Percentiles rank a stretch among this genome's conserved stretches.
phyloP scores from a whole-genome alignment of 2,888 invertebrate genomes.

The Harpalus rubripes region DNA sequence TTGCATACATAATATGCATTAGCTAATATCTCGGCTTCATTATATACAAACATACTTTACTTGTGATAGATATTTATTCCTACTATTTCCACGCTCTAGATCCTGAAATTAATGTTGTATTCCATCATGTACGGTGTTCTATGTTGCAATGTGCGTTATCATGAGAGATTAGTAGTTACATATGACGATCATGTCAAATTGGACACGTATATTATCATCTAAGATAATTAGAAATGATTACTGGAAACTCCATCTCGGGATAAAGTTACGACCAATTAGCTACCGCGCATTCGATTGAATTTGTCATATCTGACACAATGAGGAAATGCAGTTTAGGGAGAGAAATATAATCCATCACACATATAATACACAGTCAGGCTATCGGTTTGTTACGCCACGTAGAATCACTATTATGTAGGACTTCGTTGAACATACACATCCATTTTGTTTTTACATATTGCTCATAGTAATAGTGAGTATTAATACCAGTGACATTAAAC shows the following conservation, averaged over 20 bases:
- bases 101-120: background rate
- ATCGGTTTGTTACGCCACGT: background rate
- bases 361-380: background rate
- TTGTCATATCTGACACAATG: slow-evolving; percentile 32
- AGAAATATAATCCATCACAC: slow-evolving; percentile 9
- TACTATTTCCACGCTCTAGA: no score
- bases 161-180: slow-evolving; percentile 33
- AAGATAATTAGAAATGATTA: slow-evolving; percentile 46
- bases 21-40: no score
- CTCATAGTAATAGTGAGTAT: no score
- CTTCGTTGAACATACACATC: no score
- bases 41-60: no score
- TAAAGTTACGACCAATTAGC: slow-evolving; percentile 46
- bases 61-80: no score
- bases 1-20: no score
- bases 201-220: slow-evolving; percentile 48
- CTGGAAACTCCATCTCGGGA: slow-evolving; percentile 29
- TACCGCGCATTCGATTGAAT: slow-evolving; percentile 38
- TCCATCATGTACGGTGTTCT: background rate
- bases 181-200: slow-evolving; percentile 44
- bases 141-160: background rate
- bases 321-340: slow-evolving; percentile 15
- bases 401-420: background rate
- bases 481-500: no score
- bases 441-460: no score